phyloP scores from a whole-genome alignment of 2,113 vertebrate species.

The Petroica traversi region DNA sequence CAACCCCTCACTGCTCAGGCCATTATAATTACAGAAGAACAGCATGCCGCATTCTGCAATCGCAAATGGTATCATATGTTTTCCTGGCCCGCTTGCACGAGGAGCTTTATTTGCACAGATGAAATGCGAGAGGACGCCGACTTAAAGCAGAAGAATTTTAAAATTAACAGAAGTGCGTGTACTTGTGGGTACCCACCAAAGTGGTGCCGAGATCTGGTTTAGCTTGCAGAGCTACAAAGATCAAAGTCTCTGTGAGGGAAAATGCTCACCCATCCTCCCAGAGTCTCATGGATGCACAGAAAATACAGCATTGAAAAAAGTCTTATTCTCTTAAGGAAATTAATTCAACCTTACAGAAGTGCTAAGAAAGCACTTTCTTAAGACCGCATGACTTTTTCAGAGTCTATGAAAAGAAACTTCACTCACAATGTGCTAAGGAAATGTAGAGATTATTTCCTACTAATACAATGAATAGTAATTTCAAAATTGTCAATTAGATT shows the following conservation, averaged over 20 bases:
- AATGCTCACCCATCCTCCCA: background rate
- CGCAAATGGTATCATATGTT: slow-evolving; percentile 97
- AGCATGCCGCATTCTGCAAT: slow-evolving; percentile 86
- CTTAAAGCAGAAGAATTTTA: slow-evolving; percentile 1
- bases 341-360: background rate
- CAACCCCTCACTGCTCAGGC: slow-evolving; percentile 79
- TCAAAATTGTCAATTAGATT: background rate
- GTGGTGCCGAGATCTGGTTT: background rate
- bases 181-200: background rate
- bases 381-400: background rate
- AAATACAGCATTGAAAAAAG: background rate
- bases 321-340: background rate
- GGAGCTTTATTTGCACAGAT: slow-evolving; percentile 48
- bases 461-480: background rate
- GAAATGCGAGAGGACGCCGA: background rate
- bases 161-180: background rate
- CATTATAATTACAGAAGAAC: slow-evolving; percentile 96
- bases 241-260: background rate
- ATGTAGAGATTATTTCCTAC: background rate
- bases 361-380: background rate
- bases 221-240: background rate
- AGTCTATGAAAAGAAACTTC: background rate
- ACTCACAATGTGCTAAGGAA: background rate
- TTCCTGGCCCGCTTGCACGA: slow-evolving; percentile 80
- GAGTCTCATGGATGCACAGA: background rate